Percentiles rank a stretch among this genome's conserved stretches.
phyloP scores from a whole-genome alignment of 2,113 vertebrate species.

The Sigmodon hispidus region DNA sequence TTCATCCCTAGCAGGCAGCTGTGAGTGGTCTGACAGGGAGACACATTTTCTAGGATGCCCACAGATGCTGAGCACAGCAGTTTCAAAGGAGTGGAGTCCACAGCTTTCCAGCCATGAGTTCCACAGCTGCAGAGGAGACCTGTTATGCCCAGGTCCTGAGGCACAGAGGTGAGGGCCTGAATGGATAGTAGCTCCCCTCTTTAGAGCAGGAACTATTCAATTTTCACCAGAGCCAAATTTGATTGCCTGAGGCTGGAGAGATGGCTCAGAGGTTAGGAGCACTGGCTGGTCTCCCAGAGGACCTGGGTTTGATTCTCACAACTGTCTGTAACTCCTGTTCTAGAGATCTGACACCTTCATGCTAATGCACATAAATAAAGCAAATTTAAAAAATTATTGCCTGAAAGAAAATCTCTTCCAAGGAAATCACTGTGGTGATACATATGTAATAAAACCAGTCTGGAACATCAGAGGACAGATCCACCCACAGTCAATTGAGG shows the following conservation, averaged over 20 bases:
- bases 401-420: constrained; percentile 29
- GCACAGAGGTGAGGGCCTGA: background rate
- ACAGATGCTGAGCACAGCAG: background rate
- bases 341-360: too few species aligned
- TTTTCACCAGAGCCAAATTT: background rate
- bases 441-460: too few species aligned
- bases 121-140: background rate
- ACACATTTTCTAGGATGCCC: background rate
- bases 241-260: too few species aligned
- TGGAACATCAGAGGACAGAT: too few species aligned
- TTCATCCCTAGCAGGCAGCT: background rate
- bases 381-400: too few species aligned
- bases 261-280: too few species aligned
- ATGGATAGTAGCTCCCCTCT: background rate
- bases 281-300: too few species aligned
- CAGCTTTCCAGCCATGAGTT: background rate
- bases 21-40: background rate
- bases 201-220: background rate
- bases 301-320: too few species aligned
- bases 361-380: too few species aligned
- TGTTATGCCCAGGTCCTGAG: background rate
- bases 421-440: too few species aligned
- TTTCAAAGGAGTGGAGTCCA: background rate
- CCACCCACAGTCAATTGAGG: too few species aligned
- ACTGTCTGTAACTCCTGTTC: too few species aligned